A percentile compares a stretch with the other conserved stretches of the same genome.
These are phyloP conservation scores for Girardia tigrina DNA, from an alignment of 2,888 invertebrate genomes.

Conservation along the genomic window DNA sequence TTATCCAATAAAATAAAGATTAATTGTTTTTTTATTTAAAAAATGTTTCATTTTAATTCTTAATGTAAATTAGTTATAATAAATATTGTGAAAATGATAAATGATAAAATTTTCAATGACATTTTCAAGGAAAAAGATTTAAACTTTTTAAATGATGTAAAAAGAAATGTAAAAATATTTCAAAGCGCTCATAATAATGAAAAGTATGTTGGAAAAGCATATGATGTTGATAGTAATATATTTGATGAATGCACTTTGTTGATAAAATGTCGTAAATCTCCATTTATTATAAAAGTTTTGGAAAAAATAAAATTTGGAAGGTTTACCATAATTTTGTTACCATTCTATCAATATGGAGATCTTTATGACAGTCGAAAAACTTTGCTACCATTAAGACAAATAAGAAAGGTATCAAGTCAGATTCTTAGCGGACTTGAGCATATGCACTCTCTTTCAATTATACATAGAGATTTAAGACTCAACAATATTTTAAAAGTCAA, in stretches of 20 bases:
- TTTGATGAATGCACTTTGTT: not conserved
- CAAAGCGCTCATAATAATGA: not conserved
- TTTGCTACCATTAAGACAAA: not conserved
- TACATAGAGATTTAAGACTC: not conserved
- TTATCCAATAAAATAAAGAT: no score
- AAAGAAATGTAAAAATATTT: not conserved
- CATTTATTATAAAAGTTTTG: not conserved
- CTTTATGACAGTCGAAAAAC: not conserved
- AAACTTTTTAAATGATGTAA: not conserved
- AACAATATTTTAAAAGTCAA: not conserved
- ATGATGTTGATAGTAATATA: not conserved
- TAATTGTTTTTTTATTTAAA: no score
- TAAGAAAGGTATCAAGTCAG: not conserved
- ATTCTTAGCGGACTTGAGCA: not conserved
- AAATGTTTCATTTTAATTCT: no score
- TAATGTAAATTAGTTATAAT: not conserved
- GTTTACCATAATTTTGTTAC: not conserved
- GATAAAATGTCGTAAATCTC: not conserved
- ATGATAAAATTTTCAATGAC: not conserved
- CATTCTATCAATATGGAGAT: not conserved
- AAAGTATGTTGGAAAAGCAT: not conserved
- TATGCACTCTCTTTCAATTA: not conserved
- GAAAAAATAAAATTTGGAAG: not conserved
- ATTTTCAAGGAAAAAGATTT: not conserved
- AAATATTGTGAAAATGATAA: not conserved